Evolutionary conservation across 2,888 invertebrate genomes (phyloP), one percentile per base, ranked within the genome.

Genomic region (Stenurella melanura): DNA sequence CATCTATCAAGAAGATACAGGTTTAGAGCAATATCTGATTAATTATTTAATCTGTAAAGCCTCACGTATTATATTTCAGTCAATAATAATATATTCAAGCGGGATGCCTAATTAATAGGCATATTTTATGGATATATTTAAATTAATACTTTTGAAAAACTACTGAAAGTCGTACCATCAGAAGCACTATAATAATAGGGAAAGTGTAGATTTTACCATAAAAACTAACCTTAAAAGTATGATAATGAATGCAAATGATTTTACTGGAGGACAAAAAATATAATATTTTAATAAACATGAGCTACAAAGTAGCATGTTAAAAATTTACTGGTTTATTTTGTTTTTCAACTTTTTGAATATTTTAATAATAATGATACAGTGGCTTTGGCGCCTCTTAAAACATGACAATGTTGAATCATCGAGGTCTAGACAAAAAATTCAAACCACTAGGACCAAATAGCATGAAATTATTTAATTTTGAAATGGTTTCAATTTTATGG

Each of bases 211-310:
- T 74, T 77, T 75, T 67, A 72, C 76, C 79, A 76, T 76, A 77
- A 73, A 77, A 81, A 78, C 73, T 69, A 70, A 72, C 71, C 64
- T 75, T 68, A 73, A 75, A 78, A 73, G 42, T 68, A 67, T 71
- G 66, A 77, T 82, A 83, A 78, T 71, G 74, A 64, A 85, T 85
- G 85, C 83, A 84, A 85, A 85, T 85, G 83, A 80, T 74, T 66
- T 68, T 57, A 64, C 74, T 71, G 30, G 56, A 77, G 66, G 77
- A 80, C 72, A 75, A 69, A 80, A 82, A 82, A 81, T 79, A 77
- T 81, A 72, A 74, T 73, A 81, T 84, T 83, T 85, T 85, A 85
- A 85, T 84, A 84, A 76, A 85, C 83, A 84, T 85, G 83, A 83
- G 83, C 81, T 75, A 63, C 78, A 81, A 82, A 82, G 82, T 83